Percentiles rank a stretch among this genome's conserved stretches.
These are phyloP conservation scores for Drosophila melanogaster DNA, from an alignment of 1,140 invertebrate species.

Conservation along the genomic window DNA sequence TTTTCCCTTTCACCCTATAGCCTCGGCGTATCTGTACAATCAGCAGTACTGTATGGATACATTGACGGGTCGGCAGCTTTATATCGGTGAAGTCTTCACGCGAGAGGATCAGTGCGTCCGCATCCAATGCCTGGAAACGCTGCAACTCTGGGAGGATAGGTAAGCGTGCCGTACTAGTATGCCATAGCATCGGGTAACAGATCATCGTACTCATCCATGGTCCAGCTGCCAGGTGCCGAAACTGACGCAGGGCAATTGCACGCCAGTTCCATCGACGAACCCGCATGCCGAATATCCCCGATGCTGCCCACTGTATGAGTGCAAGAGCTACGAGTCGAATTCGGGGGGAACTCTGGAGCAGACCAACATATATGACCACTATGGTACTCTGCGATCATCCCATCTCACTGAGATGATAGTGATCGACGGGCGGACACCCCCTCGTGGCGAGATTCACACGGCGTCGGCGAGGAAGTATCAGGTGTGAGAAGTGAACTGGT, in stretches of 20 bases:
- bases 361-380: slow-evolving; percentile 65
- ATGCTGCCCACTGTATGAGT: slow-evolving; percentile 76
- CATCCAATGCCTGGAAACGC: slow-evolving; percentile 71
- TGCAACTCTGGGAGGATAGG: slow-evolving; percentile 77
- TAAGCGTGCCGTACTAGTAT: slow-evolving; percentile 10
- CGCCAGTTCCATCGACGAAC: slow-evolving; percentile 32
- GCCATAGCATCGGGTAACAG: too few relatives aligned
- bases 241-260: slow-evolving; percentile 50
- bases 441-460: not conserved
- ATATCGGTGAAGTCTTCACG: slow-evolving; percentile 69
- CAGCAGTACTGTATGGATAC: slow-evolving; percentile 62
- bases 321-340: slow-evolving; percentile 51
- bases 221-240: slow-evolving; percentile 66
- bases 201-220: too few relatives aligned
- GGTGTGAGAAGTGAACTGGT: slow-evolving; percentile 16
- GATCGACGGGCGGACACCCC: slow-evolving; percentile 14
- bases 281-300: slow-evolving; percentile 60
- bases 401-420: slow-evolving; percentile 57
- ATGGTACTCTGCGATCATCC: slow-evolving; percentile 49
- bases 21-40: slow-evolving; percentile 15
- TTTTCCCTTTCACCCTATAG: not conserved
- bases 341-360: slow-evolving; percentile 46
- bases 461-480: slow-evolving; percentile 50
- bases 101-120: slow-evolving; percentile 66
- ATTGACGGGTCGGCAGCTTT: slow-evolving; percentile 62